Evolutionary conservation across 2,888 invertebrate species (phyloP), one percentile per base, ranked within the genome.

Genomic region (Agonopterix arenella): DNA sequence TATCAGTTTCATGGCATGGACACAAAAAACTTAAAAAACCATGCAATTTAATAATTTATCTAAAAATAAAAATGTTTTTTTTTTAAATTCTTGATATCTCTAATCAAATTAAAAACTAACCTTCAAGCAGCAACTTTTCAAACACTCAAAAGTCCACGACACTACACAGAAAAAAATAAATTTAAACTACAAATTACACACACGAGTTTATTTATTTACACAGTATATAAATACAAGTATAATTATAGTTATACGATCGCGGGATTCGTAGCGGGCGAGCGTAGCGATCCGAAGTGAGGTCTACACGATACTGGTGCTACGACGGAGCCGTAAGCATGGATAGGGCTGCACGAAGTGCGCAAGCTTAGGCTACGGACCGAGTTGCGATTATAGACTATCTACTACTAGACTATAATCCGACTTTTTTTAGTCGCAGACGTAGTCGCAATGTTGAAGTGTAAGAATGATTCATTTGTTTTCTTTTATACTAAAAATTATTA

Each of bases 281-380:
- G 51, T 51, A 51, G 51, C 51, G 51, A 9, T 18, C 43, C 8
- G 43, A 10, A 16, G 48, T 44, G 46, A 38, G 42, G 50, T 51
- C 58, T 53, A 58, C 58, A 53, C 56, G 54, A 50, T 49, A 58
- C 58, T 58, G 56, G 44, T 28, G 56, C 54, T 52, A 52, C 58
- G 53, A 18, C 13, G 38, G 52, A 11, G 28, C 28, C 13, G 18
- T 5, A 36, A n/a, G 11, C 11, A 41, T 13, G 37, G 38, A 18
- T 52, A 16, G 50, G 51, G 52, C 55, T 54, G 54, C 52, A 43
- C 57, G 57, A 51, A 58, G 60, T 76, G 77, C 77, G 76, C 77
- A 74, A 62, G 62, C 65, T 70, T 67, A 70, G 68, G 68, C 55
- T 45, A 11, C 48, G n/a, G 58, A 59, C 59, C 60, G 62, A 60